Base-by-base conservation (phyloP, 2,888 invertebrate species). In the Trachelus iudaicus region DNA sequence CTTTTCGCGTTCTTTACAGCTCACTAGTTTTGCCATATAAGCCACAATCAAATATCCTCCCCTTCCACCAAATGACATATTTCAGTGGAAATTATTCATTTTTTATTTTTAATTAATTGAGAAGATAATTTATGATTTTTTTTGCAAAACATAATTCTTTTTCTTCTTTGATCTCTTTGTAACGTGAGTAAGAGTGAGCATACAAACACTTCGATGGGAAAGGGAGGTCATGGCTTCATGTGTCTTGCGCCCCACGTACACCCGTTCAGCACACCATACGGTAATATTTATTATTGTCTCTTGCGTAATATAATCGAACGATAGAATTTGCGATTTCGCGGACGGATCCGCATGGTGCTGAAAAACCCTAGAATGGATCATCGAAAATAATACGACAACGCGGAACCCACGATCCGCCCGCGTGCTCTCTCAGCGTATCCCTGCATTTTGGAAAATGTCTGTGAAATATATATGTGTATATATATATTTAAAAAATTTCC, bases 41-140 rank as follows among this genome's bases (percentile, higher is more conserved):
- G 71, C 71, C 71, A 71, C 71, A 71, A 31, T 34, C 31, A 71
- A 71, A 33, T 31, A 71, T 71, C 15, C 71, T 71, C 71, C 56
- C 56, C 71, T 9, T 23, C 31, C 34, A 71, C 71, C 71, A 12
- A 71, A 31, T 9, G 31, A 9, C 31, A 11, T 71, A 34, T 34
- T 71, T 4, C 31, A 71, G 4, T 3, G 71, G 9, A 71, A 11
- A 33, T 71, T 34, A 31, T 1, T 71, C n/a, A 4, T 6, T 6
- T 23, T 56, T 56, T 56, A 6, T 23, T 56, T 56, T 9, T 6
- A 9, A 56, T 56, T 23, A 56, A 9, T 23, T 56, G 56, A 56
- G 23, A 23, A 9, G 23, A 56, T 56, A 23, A 56, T 56, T 56
- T 56, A 9, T 9, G 1, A 23, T 56, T 23, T 56, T 40, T 40